phyloP scores from a whole-genome alignment of 2,888 invertebrate genomes.

The Cryptus viduatorius region DNA sequence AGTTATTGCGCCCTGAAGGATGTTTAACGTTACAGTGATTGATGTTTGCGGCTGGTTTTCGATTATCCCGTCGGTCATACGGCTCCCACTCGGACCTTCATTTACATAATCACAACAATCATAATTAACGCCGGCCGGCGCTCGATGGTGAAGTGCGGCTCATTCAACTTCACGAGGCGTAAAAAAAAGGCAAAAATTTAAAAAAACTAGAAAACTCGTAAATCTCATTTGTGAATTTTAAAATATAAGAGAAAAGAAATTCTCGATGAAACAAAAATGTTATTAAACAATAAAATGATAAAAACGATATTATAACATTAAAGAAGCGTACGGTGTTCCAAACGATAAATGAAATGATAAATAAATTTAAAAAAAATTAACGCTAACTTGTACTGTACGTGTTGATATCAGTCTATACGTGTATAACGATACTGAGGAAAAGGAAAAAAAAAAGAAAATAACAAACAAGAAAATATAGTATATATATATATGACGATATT shows the following conservation, averaged over 20 bases:
- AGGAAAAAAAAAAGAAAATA: constrained; percentile 39
- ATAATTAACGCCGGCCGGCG: constrained; percentile 27
- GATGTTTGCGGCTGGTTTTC: constrained; percentile 8
- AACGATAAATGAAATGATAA: constrained; percentile 29
- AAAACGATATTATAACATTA: constrained; percentile 23
- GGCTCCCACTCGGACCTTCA: not conserved
- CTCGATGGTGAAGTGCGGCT: not conserved
- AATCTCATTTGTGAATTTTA: constrained; percentile 38
- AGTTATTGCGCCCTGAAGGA: not conserved
- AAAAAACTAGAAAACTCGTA: not conserved
- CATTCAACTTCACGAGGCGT: not conserved
- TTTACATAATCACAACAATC: constrained; percentile 29
- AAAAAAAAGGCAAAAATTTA: not conserved
- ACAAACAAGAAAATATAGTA: constrained; percentile 52
- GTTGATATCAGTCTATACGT: constrained; percentile 82
- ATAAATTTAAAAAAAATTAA: constrained; percentile 17
- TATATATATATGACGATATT: constrained; percentile 58
- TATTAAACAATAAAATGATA: constrained; percentile 14
- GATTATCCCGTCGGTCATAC: constrained; percentile 9
- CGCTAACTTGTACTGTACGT: constrained; percentile 71
- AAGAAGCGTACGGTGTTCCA: constrained; percentile 24
- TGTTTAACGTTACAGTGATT: not conserved
- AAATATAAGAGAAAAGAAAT: constrained; percentile 43
- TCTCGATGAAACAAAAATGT: not conserved
- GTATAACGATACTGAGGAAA: constrained; percentile 70